Evolutionary conservation across 2,113 vertebrate genomes (phyloP), one percentile per base, ranked within the genome.

Genomic region (Nycticryphes semicollaris): DNA sequence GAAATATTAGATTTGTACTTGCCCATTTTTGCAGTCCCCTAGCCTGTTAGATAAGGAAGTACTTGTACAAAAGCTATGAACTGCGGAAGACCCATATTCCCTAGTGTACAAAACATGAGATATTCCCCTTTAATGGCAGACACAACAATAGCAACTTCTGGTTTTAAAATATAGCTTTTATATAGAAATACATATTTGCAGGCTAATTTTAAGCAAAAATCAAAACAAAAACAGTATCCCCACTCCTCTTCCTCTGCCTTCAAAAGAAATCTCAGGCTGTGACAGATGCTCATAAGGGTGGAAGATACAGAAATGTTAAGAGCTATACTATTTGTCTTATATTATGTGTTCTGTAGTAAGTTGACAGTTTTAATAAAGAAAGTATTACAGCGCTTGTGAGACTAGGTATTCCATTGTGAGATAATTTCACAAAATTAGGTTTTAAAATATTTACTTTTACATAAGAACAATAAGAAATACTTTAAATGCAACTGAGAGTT

Each of bases 301-400:
- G 22, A 86, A 88, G 53, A 51, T 43, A 72, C 6, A 67, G 20
- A 3, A 56, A 31, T 56, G 20, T 39, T 67, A 59, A 77, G 45
- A 64, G 3, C 12, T 8, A n/a, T 75, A 89, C 20, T 47, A 30
- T 27, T 81, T 70, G 14, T 33, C 10, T 63, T 75, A 27, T 27
- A 35, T 84, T 81, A 74, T 69, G 35, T 87, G 22, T 84, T 81
- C 28, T 37, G 37, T 57, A 15, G n/a, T 82, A 70, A 78, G 19
- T 7, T 91, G 81, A 93, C 53, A 89, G 74, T 79, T 94, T 89
- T 56, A 93, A 63, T 77, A 87, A 91, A 69, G 20, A 63, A 86
- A 87, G 37, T 39, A 45, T 75, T 85, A 87, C 35, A 76, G 24
- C 13, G 87, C 57, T 43, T 86, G 23, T 48, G 89, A 91, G 81